Conservation (phyloP, 2,113 vertebrate species). For the Notothenia rossii region DNA sequence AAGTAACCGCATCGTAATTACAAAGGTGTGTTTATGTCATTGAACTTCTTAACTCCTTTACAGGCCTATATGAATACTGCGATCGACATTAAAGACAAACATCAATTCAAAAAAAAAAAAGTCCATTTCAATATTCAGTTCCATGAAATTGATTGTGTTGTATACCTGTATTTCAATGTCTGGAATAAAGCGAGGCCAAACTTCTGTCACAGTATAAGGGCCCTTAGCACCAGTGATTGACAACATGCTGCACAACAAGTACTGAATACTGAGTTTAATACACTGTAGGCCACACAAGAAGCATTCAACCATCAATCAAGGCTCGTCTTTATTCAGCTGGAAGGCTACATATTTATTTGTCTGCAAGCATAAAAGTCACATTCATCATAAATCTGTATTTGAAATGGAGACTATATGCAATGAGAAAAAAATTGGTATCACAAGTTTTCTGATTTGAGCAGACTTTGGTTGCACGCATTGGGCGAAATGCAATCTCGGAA, state of each 20-base stretch:
- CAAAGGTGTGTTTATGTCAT: background rate
- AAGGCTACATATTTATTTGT: background rate
- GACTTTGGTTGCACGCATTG: too few species aligned
- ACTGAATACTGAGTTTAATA: constrained; percentile 5
- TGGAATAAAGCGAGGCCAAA: background rate
- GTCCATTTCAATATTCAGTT: background rate
- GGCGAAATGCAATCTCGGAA: too few species aligned
- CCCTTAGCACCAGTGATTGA: background rate
- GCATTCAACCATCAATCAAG: background rate
- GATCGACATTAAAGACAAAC: background rate
- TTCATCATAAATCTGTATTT: too few species aligned
- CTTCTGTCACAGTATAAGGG: background rate
- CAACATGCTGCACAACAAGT: background rate
- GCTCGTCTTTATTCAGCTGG: background rate
- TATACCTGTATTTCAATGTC: background rate
- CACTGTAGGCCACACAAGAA: background rate
- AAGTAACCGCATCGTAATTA: constrained; percentile 5
- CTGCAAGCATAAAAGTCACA: background rate
- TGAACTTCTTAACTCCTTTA: background rate
- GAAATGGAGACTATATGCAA: too few species aligned
- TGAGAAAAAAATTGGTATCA: too few species aligned
- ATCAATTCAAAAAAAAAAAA: too few species aligned
- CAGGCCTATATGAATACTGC: background rate
- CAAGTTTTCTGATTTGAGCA: too few species aligned
- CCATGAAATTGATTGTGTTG: background rate